These are phyloP conservation scores for Acanthoscelides obtectus DNA, from an alignment of 2,888 invertebrate genomes.

Conservation along the genomic window DNA sequence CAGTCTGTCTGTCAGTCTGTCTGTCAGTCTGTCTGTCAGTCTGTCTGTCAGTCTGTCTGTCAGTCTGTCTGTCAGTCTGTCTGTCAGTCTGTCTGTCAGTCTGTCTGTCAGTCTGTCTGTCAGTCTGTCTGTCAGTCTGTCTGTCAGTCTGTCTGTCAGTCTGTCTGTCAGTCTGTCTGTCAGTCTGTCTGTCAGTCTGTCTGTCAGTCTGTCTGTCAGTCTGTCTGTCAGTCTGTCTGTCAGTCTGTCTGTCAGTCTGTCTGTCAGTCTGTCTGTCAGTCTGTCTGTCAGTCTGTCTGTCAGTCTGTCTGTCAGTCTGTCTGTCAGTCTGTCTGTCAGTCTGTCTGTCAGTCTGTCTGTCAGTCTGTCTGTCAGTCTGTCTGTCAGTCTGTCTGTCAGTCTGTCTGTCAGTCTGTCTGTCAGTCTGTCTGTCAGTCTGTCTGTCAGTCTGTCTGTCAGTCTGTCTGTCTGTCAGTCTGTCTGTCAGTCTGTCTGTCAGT, in stretches of 20 bases:
- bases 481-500: conserved; percentile 17
- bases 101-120: conserved; percentile 16
- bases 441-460: conserved; percentile 17
- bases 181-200: conserved; percentile 16
- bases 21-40: conserved; percentile 12
- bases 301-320: conserved; percentile 15
- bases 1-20: conserved; percentile 9
- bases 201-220: conserved; percentile 16
- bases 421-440: conserved; percentile 17
- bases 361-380: conserved; percentile 17
- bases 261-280: conserved; percentile 16
- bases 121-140: conserved; percentile 16
- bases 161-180: conserved; percentile 16
- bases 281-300: conserved; percentile 16
- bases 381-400: conserved; percentile 17
- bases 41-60: conserved; percentile 16
- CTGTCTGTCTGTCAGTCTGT: conserved; percentile 17
- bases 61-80: conserved; percentile 12
- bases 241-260: conserved; percentile 16
- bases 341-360: conserved; percentile 17
- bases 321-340: conserved; percentile 14
- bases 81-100: conserved; percentile 14
- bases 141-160: conserved; percentile 16
- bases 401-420: conserved; percentile 17
- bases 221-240: conserved; percentile 16